These are phyloP conservation scores for Tautogolabrus adspersus DNA, from an alignment of 2,113 vertebrate species.

Conservation along the genomic window DNA sequence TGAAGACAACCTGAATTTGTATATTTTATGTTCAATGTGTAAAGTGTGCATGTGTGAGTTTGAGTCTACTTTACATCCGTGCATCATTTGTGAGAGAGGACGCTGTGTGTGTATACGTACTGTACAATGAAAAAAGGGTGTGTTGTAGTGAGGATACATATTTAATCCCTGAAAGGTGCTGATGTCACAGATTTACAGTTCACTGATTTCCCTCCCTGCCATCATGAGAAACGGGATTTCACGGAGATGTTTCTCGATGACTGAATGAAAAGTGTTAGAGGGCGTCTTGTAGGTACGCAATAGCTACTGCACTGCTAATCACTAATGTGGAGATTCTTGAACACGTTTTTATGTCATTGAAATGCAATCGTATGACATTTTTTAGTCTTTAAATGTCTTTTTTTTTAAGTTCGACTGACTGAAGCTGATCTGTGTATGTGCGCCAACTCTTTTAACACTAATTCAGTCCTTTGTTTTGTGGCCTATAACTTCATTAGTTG, in stretches of 20 bases:
- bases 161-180: slow-evolving; percentile 76
- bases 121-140: slow-evolving; percentile 37
- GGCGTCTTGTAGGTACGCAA: slow-evolving; percentile 50
- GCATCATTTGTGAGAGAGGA: slow-evolving; percentile 17
- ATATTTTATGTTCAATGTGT: slow-evolving; percentile 54
- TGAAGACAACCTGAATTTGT: slow-evolving; percentile 58
- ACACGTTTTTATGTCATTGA: slow-evolving; percentile 37
- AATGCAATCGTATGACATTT: slow-evolving; percentile 64
- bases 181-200: slow-evolving; percentile 56
- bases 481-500: slow-evolving; percentile 42
- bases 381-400: slow-evolving; percentile 61
- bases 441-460: slow-evolving; percentile 53
- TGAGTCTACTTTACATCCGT: slow-evolving; percentile 26
- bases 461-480: slow-evolving; percentile 61
- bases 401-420: slow-evolving; percentile 51
- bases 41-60: slow-evolving; percentile 37
- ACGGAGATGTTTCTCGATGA: slow-evolving; percentile 25
- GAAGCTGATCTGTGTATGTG: slow-evolving; percentile 64
- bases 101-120: slow-evolving; percentile 38
- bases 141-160: slow-evolving; percentile 42
- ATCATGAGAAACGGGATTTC: slow-evolving; percentile 35
- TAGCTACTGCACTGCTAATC: slow-evolving; percentile 67
- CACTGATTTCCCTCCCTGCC: slow-evolving; percentile 21
- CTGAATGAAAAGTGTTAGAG: slow-evolving; percentile 23
- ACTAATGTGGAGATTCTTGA: slow-evolving; percentile 30